Conservation (phyloP, 2,888 invertebrate genomes). For the Phorcus lineatus region DNA sequence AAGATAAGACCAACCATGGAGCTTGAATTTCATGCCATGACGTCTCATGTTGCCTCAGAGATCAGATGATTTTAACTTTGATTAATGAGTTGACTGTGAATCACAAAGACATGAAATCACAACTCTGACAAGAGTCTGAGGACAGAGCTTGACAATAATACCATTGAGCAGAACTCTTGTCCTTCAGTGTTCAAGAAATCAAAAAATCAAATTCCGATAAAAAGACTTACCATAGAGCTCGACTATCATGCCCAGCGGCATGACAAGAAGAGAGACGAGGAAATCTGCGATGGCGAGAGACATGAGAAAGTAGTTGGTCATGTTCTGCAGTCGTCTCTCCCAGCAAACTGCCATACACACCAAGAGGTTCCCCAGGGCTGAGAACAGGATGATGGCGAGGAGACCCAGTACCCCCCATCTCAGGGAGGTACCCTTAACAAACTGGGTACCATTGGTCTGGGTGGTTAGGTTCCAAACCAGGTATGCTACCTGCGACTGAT, state of each 20-base stretch:
- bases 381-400: slow-evolving; percentile 89
- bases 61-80: too few relatives aligned
- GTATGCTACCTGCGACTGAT: background rate
- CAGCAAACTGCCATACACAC: slow-evolving; percentile 94
- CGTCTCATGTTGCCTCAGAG: too few relatives aligned
- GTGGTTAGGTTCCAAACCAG: background rate
- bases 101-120: too few relatives aligned
- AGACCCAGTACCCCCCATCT: slow-evolving; percentile 77
- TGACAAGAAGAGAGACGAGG: slow-evolving; percentile 93
- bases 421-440: background rate
- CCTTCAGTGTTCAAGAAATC: too few relatives aligned
- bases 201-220: too few relatives aligned
- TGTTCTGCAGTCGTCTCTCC: slow-evolving; percentile 93
- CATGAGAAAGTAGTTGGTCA: slow-evolving; percentile 95
- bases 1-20: too few relatives aligned
- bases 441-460: slow-evolving; percentile 5
- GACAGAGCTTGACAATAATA: too few relatives aligned
- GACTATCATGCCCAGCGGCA: slow-evolving; percentile 93
- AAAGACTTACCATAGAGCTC: slow-evolving; percentile 66
- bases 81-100: too few relatives aligned
- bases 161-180: too few relatives aligned
- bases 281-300: slow-evolving; percentile 96
- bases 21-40: too few relatives aligned
- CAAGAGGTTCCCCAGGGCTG: slow-evolving; percentile 91
- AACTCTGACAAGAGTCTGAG: too few relatives aligned